phyloP scores from a whole-genome alignment of 1,140 invertebrate species.

The Drosophila ogumai region DNA sequence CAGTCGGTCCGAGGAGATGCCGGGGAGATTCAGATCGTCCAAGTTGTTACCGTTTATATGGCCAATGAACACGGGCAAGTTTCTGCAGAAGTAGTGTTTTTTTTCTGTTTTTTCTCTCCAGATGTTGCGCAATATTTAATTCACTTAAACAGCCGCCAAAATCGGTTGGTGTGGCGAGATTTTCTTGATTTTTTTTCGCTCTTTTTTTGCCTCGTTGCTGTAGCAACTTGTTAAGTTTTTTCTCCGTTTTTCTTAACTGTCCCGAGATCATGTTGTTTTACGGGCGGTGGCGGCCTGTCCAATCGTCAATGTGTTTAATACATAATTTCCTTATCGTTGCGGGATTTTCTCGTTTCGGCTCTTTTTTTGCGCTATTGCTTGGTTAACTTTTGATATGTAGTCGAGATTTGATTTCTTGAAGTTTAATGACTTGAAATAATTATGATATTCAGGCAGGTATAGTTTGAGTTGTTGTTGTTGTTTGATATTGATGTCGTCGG shows the following conservation, averaged over 20 bases:
- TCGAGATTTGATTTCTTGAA: constrained; percentile 75
- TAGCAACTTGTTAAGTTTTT: constrained; percentile 74
- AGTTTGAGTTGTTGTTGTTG: constrained; percentile 18
- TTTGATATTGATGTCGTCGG: constrained; percentile 36
- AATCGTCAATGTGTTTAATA: constrained; percentile 79
- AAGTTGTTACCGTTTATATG: constrained; percentile 81
- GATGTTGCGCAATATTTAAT: constrained; percentile 78
- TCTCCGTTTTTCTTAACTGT: constrained; percentile 59
- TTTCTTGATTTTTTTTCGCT: constrained; percentile 52
- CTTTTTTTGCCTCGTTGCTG: constrained; percentile 26
- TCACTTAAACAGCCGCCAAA: constrained; percentile 78
- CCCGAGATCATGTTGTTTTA: constrained; percentile 65
- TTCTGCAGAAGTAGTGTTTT: constrained; percentile 42
- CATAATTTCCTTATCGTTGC: constrained; percentile 78
- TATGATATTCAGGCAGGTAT: constrained; percentile 63
- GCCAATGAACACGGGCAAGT: constrained; percentile 75
- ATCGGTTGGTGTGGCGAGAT: constrained; percentile 71
- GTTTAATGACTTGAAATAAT: constrained; percentile 80
- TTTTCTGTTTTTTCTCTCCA: constrained; percentile 19
- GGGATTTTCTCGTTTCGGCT: constrained; percentile 47
- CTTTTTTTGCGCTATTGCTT: constrained; percentile 22
- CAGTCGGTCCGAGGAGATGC: constrained; percentile 34
- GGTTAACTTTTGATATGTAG: constrained; percentile 62
- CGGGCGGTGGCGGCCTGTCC: constrained; percentile 58
- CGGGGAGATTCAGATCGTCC: constrained; percentile 53